Evolutionary conservation across 2,113 vertebrate species (phyloP).

Genomic region (Grammomys surdaster): DNA sequence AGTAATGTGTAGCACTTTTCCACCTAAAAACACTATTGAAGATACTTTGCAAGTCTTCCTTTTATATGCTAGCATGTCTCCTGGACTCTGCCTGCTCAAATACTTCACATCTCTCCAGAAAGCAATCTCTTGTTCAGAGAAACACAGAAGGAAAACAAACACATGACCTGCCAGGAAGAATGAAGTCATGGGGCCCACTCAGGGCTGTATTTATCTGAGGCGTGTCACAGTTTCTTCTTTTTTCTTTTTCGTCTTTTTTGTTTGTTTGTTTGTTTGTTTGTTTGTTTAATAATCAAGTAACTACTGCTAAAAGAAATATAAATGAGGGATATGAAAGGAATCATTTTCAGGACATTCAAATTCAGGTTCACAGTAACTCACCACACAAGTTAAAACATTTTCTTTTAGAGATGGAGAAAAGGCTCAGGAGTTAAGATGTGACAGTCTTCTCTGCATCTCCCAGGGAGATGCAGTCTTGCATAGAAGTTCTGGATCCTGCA

Average conservation of each 20-base stretch:
- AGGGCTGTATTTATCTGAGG: not conserved
- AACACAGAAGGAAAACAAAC: not conserved
- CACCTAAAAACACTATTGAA: not conserved
- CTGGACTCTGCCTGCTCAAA: not conserved
- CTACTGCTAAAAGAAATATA: not conserved
- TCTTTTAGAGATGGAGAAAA: not conserved
- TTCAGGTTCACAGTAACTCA: not conserved
- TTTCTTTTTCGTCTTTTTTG: too few species aligned
- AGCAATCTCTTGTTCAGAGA: not conserved
- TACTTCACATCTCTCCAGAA: not conserved
- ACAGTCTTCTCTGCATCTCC: not conserved
- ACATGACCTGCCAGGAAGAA: not conserved
- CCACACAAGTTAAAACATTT: not conserved
- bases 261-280: too few species aligned
- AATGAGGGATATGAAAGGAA: not conserved
- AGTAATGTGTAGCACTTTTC: not conserved
- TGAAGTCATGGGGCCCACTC: not conserved
- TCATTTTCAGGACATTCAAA: not conserved
- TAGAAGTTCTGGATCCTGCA: too few species aligned
- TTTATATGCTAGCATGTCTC: not conserved
- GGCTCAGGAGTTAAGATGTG: not conserved
- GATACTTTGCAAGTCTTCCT: not conserved
- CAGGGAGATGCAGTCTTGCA: not conserved
- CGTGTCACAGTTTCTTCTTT: not conserved
- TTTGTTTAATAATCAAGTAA: not conserved